Evolutionary conservation across 2,888 invertebrate genomes (phyloP), one percentile per base, ranked within the genome.

Genomic region (Himalopsyche anomala): DNA sequence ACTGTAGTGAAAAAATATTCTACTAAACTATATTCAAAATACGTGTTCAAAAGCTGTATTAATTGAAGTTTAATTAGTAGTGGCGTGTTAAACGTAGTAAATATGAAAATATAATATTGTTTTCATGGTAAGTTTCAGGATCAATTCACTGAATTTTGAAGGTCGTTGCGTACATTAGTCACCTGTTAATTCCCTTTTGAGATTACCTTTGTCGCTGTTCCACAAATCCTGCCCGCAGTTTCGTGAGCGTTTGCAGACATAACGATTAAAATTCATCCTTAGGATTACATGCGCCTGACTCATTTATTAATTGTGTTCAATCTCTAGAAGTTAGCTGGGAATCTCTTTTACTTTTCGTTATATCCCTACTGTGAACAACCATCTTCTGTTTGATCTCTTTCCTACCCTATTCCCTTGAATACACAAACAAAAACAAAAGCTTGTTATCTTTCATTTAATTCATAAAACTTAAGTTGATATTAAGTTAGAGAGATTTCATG

Each of bases 191-290:
- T 74, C 15, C 15, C 74, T 15, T 36, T 74, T 36, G 74, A 74
- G 36, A 28, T 36, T 36, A 74, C 28, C 74, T 74, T 74, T 36
- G 74, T 36, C 74, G 38, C 38, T 36, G 15, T 74, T 38, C 74
- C 74, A 36, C 38, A 38, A 74, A 74, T 74, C 74, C 38, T 74
- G 36, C 74, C 74, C 74, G 74, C 36, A 74, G 28, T 74, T 74
- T 74, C 74, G 4, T 12, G 11, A 74, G 15, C 74, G 74, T 74
- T 36, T 15, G 6, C 11, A 36, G 74, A 74, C 36, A 74, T 36
- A 4, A 36, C 74, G 36, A 74, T 74, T 74, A 74, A 38, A 74
- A 74, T 74, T 74, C 15, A 74, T 28, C 38, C 36, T 74, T 38
- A 1, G 11, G 38, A 74, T 74, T 38, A 74, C 74, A 38, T 74